Evolutionary conservation across 2,797 vertebrate genomes (phyloP).

Genomic region (Aphelocoma californica): DNA sequence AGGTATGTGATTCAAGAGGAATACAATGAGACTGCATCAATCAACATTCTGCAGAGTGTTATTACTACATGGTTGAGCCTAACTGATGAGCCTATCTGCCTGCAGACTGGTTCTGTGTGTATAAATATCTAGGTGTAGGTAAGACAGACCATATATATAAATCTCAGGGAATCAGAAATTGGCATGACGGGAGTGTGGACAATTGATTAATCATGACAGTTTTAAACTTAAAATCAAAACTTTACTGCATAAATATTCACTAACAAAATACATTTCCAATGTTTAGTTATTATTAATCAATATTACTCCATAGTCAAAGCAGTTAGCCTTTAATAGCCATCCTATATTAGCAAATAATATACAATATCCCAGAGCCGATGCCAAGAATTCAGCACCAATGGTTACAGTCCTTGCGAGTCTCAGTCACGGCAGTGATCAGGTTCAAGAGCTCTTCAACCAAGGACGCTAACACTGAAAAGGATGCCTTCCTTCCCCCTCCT

Average conservation of each 20-base stretch:
- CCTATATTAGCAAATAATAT: not conserved
- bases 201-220: not conserved
- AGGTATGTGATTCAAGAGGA: not conserved
- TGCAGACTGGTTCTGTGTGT: not conserved
- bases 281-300: not conserved
- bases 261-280: not conserved
- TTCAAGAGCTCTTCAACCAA: not conserved
- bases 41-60: not conserved
- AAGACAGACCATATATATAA: not conserved
- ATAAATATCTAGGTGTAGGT: not conserved
- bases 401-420: not conserved
- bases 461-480: not conserved
- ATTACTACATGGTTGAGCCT: not conserved
- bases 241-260: slow-evolving; percentile 41
- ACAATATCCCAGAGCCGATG: not conserved
- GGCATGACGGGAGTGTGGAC: rapidly evolving
- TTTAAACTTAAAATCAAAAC: slow-evolving; percentile 17
- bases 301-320: not conserved
- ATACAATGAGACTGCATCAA: not conserved
- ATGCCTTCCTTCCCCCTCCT: not conserved
- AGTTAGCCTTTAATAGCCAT: not conserved
- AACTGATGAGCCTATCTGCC: not conserved
- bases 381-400: not conserved
- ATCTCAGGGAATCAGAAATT: not conserved
- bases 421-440: not conserved